Evolutionary conservation across 2,113 vertebrate species (phyloP), one percentile per base, ranked within the genome.

Genomic region (Cyphomyrus discorhynchus): DNA sequence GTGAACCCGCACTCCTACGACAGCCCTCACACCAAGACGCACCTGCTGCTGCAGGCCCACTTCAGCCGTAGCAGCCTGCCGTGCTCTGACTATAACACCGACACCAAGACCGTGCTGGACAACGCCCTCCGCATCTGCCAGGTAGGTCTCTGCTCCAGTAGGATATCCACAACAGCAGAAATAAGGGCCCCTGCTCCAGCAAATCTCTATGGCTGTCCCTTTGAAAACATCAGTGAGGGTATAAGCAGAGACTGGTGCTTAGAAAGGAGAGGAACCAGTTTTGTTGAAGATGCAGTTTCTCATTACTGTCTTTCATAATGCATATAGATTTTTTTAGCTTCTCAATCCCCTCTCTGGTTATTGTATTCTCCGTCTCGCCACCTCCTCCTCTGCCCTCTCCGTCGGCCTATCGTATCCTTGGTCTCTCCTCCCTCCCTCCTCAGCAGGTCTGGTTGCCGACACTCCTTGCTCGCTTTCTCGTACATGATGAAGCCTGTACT

Each of bases 101-200:
- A 99, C 66, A 99, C 98, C 90, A 99, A 99, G 94, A 99, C 98
- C 0, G 98, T 99, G 52, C 94, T 99, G 94, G 98, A 99, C 95
- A 98, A 99, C 91, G 95, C 98, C 52, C 96, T 99, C 90, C 95
- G 98, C 92, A 95, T 99, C 93, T 99, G 98, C 92, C 98, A 99
- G 98, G 98, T 90, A 85, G 45, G 13, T 4, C 9, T 45, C 52
- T 31, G n/a, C 46, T 11, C 58, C 31, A 66, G 42, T 35, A 11
- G 39, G 46, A 84, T 45, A 10, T 82, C 39, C 10, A 47, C 82
- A 46, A 46, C 84, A 27, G 46, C 50, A 77, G 31, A 19, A 17
- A 19, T 77, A 77, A 77, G 70, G n/a, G 15, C 74, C 39, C 31
- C 15, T 42, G 7, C 53, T 3, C 7, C 17, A 58, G 8, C 86